Percentiles rank a stretch among this genome's conserved stretches.
These are phyloP conservation scores for Naso thynnoides DNA, from an alignment of 2,797 vertebrate species.

Conservation along the genomic window DNA sequence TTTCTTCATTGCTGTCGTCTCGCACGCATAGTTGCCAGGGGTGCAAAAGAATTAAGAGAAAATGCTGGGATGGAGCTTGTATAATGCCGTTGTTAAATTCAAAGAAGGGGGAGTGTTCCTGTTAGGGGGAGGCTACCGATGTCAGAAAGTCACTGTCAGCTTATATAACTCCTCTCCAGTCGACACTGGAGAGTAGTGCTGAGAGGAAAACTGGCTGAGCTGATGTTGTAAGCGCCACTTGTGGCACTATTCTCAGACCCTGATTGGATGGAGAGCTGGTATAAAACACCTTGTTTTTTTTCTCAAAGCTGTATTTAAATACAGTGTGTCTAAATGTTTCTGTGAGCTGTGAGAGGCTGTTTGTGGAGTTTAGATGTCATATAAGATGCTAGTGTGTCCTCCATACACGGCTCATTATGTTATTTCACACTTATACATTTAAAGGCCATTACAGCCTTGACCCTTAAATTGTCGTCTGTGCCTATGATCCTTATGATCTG, in stretches of 20 bases:
- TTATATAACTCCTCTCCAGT: conserved; percentile 63
- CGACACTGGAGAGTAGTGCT: conserved; percentile 26
- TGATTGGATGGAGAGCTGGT: conserved; percentile 23
- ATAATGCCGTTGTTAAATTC: conserved; percentile 64
- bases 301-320: conserved; percentile 18
- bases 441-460: background rate
- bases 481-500: background rate
- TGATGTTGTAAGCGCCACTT: conserved; percentile 38
- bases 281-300: conserved; percentile 17
- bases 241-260: background rate
- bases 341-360: conserved; percentile 7
- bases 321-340: background rate
- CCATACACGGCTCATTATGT: background rate
- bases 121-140: conserved; percentile 31
- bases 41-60: conserved; percentile 42
- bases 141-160: conserved; percentile 60
- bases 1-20: conserved; percentile 13
- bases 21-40: conserved; percentile 54
- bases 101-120: conserved; percentile 33
- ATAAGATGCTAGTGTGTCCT: background rate
- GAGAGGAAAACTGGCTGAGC: conserved; percentile 35
- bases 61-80: conserved; percentile 60
- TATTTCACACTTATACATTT: background rate
- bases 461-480: background rate
- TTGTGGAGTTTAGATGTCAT: background rate